Evolutionary conservation across 1,140 invertebrate species (phyloP).

Genomic region (Matsumurasca onukii): DNA sequence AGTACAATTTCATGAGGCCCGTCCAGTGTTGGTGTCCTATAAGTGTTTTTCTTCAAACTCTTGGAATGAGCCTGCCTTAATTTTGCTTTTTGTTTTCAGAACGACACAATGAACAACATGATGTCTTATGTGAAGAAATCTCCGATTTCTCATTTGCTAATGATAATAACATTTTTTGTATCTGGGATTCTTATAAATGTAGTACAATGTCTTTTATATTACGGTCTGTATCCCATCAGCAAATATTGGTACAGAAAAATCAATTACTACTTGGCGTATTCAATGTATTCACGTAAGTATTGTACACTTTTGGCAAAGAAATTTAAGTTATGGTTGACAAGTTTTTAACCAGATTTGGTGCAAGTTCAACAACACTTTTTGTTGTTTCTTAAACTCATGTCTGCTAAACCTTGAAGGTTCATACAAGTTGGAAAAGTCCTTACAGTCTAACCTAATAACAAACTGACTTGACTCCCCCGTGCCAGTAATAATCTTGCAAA

Average conservation of each 20-base stretch:
- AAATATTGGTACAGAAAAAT: conserved; percentile 81
- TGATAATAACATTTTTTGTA: conserved; percentile 87
- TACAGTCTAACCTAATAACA: too few species aligned
- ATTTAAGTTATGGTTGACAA: neutral
- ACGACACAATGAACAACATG: conserved; percentile 17
- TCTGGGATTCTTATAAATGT: conserved; percentile 87
- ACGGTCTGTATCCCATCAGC: conserved; percentile 71
- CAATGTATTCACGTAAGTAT: conserved; percentile 88
- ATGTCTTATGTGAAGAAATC: conserved; percentile 56
- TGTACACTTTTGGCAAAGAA: neutral
- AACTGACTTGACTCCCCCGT: too few species aligned
- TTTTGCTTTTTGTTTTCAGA: conserved; percentile 1
- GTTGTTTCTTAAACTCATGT: too few species aligned
- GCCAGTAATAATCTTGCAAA: too few species aligned
- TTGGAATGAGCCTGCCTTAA: too few species aligned
- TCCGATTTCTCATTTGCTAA: conserved; percentile 69
- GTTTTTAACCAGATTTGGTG: conserved; percentile 35
- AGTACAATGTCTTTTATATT: conserved; percentile 73
- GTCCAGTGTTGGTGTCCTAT: too few species aligned
- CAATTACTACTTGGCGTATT: conserved; percentile 89
- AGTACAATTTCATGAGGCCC: too few species aligned
- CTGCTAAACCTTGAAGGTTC: too few species aligned
- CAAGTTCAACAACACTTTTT: too few species aligned
- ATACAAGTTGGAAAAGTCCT: too few species aligned
- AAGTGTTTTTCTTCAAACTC: too few species aligned